These are phyloP conservation scores for Phytoseiulus persimilis DNA, from an alignment of 2,888 invertebrate genomes.

Conservation along the genomic window DNA sequence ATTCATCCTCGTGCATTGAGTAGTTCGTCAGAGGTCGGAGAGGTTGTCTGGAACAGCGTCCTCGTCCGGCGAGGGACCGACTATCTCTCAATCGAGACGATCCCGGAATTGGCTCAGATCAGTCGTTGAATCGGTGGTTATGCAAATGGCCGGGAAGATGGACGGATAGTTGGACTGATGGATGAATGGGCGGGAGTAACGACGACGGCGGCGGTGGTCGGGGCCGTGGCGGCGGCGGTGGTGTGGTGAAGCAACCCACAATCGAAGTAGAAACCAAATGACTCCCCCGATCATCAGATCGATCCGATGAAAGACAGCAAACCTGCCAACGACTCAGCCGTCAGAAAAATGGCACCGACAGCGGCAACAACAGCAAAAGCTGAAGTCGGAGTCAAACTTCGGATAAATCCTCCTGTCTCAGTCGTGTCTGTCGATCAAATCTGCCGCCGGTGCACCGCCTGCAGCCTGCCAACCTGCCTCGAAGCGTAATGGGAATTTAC, in stretches of 20 bases:
- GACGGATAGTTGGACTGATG: background rate
- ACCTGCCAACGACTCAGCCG: background rate
- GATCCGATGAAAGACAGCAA: background rate
- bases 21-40: too few relatives aligned
- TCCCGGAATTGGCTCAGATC: too few relatives aligned
- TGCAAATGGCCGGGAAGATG: background rate
- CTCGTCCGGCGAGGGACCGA: too few relatives aligned
- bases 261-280: background rate
- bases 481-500: conserved; percentile 5
- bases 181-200: background rate
- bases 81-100: too few relatives aligned
- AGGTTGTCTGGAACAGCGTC: too few relatives aligned
- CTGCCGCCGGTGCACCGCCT: too few relatives aligned
- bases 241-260: background rate
- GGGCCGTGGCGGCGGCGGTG: background rate
- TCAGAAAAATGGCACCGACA: conserved; percentile 5
- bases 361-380: background rate
- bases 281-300: conserved; percentile 5
- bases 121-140: background rate
- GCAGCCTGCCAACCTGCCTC: background rate
- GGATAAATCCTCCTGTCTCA: background rate
- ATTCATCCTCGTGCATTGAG: too few relatives aligned
- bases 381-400: background rate
- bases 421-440: conserved; percentile 5
- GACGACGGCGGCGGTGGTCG: background rate